Percentiles rank a stretch among this genome's conserved stretches.
Conservation (phyloP, 2,888 invertebrate genomes). For the Hedychridium roseum region DNA sequence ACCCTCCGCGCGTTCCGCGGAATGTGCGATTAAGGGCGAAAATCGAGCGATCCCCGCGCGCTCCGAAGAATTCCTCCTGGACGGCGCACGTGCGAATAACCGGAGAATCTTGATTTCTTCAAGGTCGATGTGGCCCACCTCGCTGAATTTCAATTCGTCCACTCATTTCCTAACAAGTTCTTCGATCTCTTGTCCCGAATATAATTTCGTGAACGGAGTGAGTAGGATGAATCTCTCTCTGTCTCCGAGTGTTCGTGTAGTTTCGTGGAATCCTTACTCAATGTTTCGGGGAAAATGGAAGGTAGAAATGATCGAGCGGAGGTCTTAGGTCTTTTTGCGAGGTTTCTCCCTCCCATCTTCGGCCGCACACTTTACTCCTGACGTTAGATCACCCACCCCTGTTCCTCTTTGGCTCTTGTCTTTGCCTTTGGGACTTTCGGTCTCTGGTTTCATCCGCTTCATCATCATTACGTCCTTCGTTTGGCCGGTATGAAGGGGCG, state of each 20-base stretch:
- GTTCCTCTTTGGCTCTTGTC: neutral
- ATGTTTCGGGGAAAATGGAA: neutral
- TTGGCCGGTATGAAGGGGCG: constrained; percentile 2
- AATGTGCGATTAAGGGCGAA: constrained; percentile 1
- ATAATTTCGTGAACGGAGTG: too few relatives aligned
- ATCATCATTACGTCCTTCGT: constrained; percentile 22
- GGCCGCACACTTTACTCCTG: neutral
- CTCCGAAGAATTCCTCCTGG: too few relatives aligned
- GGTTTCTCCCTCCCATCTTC: neutral
- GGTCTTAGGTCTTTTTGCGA: constrained; percentile 7
- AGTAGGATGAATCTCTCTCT: too few relatives aligned
- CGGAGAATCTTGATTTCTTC: too few relatives aligned
- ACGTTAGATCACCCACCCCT: neutral
- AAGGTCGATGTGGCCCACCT: too few relatives aligned
- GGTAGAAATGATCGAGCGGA: constrained; percentile 19
- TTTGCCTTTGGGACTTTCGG: neutral
- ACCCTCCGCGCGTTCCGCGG: too few relatives aligned
- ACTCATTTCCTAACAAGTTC: too few relatives aligned
- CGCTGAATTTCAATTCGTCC: too few relatives aligned
- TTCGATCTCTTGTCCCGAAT: too few relatives aligned
- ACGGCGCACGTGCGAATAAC: too few relatives aligned
- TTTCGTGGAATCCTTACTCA: neutral
- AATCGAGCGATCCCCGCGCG: neutral
- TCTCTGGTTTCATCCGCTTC: constrained; percentile 16
- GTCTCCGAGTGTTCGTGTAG: neutral